Conservation (phyloP, 2,888 invertebrate genomes). For the Ctenicera cuprea region DNA sequence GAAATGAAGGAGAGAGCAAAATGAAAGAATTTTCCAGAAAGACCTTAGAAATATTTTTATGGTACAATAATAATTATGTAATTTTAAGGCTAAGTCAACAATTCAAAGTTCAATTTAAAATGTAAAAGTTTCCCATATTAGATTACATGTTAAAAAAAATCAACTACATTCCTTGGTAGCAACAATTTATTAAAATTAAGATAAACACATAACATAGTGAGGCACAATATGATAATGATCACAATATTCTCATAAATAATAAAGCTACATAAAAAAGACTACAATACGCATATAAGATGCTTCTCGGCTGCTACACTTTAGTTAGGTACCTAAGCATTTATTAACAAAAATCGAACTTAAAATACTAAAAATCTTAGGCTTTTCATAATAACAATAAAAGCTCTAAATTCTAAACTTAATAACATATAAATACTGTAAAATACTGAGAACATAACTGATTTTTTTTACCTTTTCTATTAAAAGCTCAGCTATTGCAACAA, state of each 20-base stretch:
- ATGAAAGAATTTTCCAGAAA: no score
- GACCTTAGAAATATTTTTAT: no score
- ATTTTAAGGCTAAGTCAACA: no score
- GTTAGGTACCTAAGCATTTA: constrained; percentile 44
- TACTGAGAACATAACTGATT: constrained; percentile 48
- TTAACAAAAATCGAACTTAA: constrained; percentile 37
- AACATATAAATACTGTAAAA: constrained; percentile 48
- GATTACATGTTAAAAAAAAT: no score
- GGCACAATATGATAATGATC: constrained; percentile 63
- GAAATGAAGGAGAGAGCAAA: no score
- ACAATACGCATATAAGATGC: constrained; percentile 43
- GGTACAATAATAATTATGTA: no score
- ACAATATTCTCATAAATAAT: constrained; percentile 59
- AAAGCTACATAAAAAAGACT: constrained; percentile 45
- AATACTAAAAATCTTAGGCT: constrained; percentile 41
- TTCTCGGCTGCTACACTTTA: constrained; percentile 37
- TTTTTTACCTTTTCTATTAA: constrained; percentile 34
- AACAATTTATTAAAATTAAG: constrained; percentile 55
- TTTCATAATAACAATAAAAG: constrained; percentile 47
- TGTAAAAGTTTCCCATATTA: no score
- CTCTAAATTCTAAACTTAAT: constrained; percentile 42
- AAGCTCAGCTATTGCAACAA: constrained; percentile 48
- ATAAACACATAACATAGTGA: constrained; percentile 55
- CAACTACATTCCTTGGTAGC: constrained; percentile 34
- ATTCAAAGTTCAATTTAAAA: neutral